Evolutionary conservation across 2,888 invertebrate genomes (phyloP), one percentile per base, ranked within the genome.

Genomic region (Limenitis camilla): DNA sequence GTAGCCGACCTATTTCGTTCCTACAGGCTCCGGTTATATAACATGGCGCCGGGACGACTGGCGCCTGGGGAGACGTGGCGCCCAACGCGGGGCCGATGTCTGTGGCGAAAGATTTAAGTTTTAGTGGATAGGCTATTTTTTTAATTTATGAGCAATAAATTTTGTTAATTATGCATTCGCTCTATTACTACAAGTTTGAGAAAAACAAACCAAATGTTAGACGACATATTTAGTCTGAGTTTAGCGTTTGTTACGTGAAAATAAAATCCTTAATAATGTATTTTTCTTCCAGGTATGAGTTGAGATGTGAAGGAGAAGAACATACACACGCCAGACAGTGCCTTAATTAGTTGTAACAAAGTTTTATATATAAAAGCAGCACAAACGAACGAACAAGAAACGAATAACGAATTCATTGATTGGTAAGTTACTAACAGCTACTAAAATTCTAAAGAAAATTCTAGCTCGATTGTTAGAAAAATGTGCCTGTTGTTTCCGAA

Each of bases 21-120:
- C 39, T 38, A 40, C 52, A 42, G 52, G 52, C 58, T 56, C 70
- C 64, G 66, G 72, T 83, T 82, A 79, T 74, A 66, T 81, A 82
- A 62, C 73, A 74, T 81, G 89, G 88, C 88, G 88, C 89, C 89
- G 76, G 81, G 65, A 80, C 73, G 88, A 70, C 89, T 85, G 90
- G 89, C 90, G 89, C 69, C 64, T 61, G 66, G 67, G 66, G 60
- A 55, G 50, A 53, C 40, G 40, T 71, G 75, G 73, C 81, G 81
- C 81, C 81, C 82, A 70, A 66, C 72, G 56, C 59, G 76, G 72
- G 66, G 60, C 71, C 60, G 58, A 49, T 58, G 60, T 43, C 47
- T 48, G 43, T 11, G 45, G n/a, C 27, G 9, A 41, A 2, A 19
- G 32, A n/a, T 33, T 45, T 36, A 31, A 44, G 28, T 29, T 50